phyloP scores from a whole-genome alignment of 2,113 vertebrate genomes.

The Alethe castanea region DNA sequence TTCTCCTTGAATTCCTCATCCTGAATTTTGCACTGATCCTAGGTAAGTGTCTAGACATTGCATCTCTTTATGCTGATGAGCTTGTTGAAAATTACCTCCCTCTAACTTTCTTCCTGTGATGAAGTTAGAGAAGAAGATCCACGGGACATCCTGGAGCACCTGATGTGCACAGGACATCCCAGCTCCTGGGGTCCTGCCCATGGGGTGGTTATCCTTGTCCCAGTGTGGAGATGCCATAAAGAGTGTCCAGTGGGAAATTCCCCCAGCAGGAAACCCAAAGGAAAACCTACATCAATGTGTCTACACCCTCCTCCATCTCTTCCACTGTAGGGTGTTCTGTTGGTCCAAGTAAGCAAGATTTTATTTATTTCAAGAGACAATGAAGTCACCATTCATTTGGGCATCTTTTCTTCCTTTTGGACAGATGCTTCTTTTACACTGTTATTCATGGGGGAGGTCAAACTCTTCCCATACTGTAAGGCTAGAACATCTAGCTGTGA shows the following conservation, averaged over 20 bases:
- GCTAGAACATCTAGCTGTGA: rapidly evolving
- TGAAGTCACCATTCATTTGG: background rate
- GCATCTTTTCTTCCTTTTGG: background rate
- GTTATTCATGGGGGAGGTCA: no score
- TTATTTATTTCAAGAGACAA: background rate
- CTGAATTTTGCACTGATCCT: background rate
- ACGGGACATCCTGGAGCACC: rapidly evolving
- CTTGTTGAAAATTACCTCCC: background rate
- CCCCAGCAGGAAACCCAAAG: background rate
- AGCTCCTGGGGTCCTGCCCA: background rate
- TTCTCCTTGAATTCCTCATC: slow-evolving; percentile 4
- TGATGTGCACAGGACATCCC: no score
- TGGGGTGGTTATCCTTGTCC: background rate
- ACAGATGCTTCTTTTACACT: background rate
- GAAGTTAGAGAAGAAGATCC: background rate
- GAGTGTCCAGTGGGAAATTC: background rate
- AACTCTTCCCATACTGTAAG: background rate
- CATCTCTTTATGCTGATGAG: background rate
- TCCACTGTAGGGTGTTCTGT: background rate
- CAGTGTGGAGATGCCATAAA: background rate
- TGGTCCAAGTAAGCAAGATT: background rate
- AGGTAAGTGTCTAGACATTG: slow-evolving; percentile 1
- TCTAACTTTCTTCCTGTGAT: background rate
- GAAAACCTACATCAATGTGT: background rate
- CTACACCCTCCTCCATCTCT: background rate